Evolutionary conservation across 1,140 invertebrate species (phyloP).

Genomic region (Araneus ventricosus): DNA sequence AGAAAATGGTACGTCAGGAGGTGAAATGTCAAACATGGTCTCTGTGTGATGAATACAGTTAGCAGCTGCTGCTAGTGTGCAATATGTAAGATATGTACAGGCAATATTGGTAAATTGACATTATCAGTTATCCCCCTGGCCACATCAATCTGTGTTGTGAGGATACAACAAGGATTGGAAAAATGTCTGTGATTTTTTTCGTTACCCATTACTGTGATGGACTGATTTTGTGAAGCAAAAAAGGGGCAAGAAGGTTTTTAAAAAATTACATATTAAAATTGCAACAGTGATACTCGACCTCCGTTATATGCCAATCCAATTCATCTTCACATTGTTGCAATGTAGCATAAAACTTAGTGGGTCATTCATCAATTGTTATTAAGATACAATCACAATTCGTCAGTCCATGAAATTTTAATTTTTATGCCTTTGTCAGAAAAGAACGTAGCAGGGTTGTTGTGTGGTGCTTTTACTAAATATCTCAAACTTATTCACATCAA

Average conservation of each 20-base stretch:
- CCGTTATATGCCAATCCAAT: constrained; percentile 49
- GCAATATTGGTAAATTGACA: constrained; percentile 70
- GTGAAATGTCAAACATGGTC: constrained; percentile 39
- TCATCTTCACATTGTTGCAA: constrained; percentile 64
- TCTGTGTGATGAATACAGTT: constrained; percentile 65
- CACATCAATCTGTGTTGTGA: constrained; percentile 58
- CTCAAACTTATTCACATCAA: constrained; percentile 60
- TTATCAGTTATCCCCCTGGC: constrained; percentile 51
- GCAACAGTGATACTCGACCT: not conserved
- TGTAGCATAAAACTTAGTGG: constrained; percentile 36
- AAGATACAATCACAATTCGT: constrained; percentile 20
- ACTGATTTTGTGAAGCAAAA: constrained; percentile 27
- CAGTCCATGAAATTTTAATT: constrained; percentile 59
- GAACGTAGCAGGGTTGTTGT: constrained; percentile 61
- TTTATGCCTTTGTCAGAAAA: constrained; percentile 41
- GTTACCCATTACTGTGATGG: constrained; percentile 68
- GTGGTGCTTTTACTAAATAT: constrained; percentile 68
- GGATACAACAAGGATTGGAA: constrained; percentile 57
- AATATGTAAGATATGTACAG: constrained; percentile 74
- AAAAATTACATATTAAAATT: not conserved
- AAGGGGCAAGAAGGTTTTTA: constrained; percentile 8
- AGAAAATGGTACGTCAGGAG: constrained; percentile 60
- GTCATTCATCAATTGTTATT: constrained; percentile 60
- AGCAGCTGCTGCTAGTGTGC: constrained; percentile 72
- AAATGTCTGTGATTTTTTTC: constrained; percentile 74